Evolutionary conservation across 2,113 vertebrate species (phyloP).

Genomic region (Eptesicus fuscus): DNA sequence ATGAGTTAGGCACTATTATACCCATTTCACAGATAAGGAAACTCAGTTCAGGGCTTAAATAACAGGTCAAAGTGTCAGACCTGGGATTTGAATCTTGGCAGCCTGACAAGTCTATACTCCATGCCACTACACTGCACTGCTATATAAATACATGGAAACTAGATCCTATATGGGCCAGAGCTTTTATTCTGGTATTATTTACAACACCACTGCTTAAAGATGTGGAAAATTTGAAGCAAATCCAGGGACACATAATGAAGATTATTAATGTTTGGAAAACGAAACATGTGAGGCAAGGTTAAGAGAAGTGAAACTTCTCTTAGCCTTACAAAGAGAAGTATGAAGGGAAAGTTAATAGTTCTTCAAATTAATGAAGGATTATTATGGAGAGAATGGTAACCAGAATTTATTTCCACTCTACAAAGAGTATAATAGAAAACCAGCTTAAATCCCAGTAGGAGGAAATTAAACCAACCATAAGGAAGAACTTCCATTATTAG

Average conservation of each 20-base stretch:
- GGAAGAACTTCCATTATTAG: background rate
- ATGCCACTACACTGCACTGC: background rate
- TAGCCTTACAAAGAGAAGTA: slow-evolving; percentile 25
- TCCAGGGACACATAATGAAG: background rate
- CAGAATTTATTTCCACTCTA: background rate
- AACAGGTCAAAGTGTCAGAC: background rate
- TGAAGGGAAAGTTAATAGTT: slow-evolving; percentile 46
- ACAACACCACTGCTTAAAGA: background rate
- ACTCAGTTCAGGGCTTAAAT: background rate
- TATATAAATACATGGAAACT: background rate
- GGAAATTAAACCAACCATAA: slow-evolving; percentile 2
- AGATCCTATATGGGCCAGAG: background rate
- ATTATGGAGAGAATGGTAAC: background rate
- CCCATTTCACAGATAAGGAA: background rate
- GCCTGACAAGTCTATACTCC: background rate
- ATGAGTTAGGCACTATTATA: background rate
- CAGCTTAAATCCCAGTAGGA: background rate
- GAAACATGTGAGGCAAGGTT: slow-evolving; percentile 21
- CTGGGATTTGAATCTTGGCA: background rate
- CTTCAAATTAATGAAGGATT: slow-evolving; percentile 19
- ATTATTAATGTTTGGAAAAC: slow-evolving; percentile 42
- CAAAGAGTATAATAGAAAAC: slow-evolving; percentile 27
- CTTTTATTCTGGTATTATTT: slow-evolving; percentile 1
- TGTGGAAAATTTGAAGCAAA: background rate
- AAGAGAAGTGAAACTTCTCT: slow-evolving; percentile 31